Conservation (phyloP, 2,113 vertebrate genomes). For the Craseonycteris thonglongyai region DNA sequence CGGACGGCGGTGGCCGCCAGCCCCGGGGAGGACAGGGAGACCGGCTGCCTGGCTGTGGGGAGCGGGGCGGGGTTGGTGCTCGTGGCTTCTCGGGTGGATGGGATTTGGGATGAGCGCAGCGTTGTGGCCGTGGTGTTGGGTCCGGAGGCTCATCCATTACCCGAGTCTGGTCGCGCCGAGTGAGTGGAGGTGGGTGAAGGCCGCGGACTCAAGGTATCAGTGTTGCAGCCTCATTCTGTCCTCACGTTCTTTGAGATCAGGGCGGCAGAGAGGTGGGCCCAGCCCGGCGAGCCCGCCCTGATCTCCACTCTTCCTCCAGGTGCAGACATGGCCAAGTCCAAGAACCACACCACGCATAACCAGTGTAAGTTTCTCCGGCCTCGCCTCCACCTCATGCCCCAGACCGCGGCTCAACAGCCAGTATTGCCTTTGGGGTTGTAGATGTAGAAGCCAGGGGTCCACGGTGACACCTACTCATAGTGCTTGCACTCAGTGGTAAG, state of each 20-base stretch:
- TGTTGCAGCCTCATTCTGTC: not conserved
- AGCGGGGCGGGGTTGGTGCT: not conserved
- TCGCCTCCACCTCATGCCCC: not conserved
- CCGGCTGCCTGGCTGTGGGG: not conserved
- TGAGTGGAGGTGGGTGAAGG: not conserved
- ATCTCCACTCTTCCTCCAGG: slow-evolving; percentile 54
- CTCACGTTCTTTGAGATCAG: not conserved
- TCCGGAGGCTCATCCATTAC: not conserved
- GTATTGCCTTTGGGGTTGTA: not conserved
- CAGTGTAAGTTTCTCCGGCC: slow-evolving; percentile 87
- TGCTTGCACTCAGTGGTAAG: not conserved
- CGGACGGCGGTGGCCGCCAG: not conserved
- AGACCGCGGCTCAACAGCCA: no score
- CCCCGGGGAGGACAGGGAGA: not conserved
- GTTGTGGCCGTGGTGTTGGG: no score
- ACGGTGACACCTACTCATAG: no score
- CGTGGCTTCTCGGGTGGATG: not conserved
- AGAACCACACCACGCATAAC: slow-evolving; percentile 99
- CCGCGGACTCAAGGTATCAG: not conserved
- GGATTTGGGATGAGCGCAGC: not conserved
- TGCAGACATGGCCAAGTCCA: slow-evolving; percentile 94
- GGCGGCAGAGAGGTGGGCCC: not conserved
- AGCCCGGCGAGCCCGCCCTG: not conserved
- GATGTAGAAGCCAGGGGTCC: not conserved
- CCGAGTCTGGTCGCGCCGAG: not conserved